Evolutionary conservation across 2,888 invertebrate genomes (phyloP), one percentile per base, ranked within the genome.

Genomic region (Trichacis sp.): DNA sequence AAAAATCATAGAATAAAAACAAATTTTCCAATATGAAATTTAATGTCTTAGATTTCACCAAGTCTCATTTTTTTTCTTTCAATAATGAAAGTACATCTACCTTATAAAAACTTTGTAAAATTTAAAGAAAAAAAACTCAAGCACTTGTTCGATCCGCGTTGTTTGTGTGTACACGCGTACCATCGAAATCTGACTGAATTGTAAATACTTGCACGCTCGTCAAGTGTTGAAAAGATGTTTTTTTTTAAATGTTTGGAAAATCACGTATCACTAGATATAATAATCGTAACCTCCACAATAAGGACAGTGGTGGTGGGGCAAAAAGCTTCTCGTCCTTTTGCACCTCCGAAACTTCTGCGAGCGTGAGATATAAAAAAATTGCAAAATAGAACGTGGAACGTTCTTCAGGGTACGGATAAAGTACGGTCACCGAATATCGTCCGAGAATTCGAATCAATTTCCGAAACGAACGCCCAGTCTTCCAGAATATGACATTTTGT

Each of bases 131-230:
- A 11, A n/a, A 33, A 33, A 5, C 33, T 3, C 65, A 66, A 66
- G 61, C 66, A 66, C 66, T 11, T 38, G 49, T 50, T 55, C 36
- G 36, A 57, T 50, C 53, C 53, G 17, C 43, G 56, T 48, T 40
- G 56, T 48, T 40, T 43, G 30, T 61, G 58, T 58, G 38, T 65
- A 60, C 40, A 30, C 40, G 60, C 45, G 51, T 58, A 30, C 18
- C 55, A 62, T 36, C 66, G 61, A 38, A 36, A 36, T 38, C 33
- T 54, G 67, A 67, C 67, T 70, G 69, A 70, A 68, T 68, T 72
- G 71, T 73, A 73, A 72, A 72, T 72, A 71, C 63, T 62, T 73
- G 73, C 70, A 72, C 71, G 71, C 51, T 64, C 69, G 71, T 68
- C 68, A 69, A 66, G 54, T 61, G 65, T 68, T 46, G 45, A 61